Base-by-base conservation (phyloP, 2,113 vertebrate species). In the Poecile atricapillus region DNA sequence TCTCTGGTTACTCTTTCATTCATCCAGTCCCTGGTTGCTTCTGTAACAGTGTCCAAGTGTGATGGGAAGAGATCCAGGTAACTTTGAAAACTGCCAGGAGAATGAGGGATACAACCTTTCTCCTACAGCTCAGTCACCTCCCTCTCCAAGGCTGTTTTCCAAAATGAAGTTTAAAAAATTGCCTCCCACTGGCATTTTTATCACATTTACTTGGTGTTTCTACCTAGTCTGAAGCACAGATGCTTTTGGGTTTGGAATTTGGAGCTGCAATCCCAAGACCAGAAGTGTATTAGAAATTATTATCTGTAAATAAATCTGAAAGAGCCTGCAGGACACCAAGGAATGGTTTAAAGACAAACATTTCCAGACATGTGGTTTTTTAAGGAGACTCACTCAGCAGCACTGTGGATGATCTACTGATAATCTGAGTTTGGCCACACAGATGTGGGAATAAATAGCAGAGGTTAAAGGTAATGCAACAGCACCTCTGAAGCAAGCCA, bases 181-280 rank as follows among this genome's bases (percentile, higher is more conserved):
- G 62, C 74, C 30, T 82, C 49, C n/a, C 39, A 4, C 13, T 5
- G 21, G 27, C 46, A 28, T 30, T 65, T 53, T 19, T 43, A 28
- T 16, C 41, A 31, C 39, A 33, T 20, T 56, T 25, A 4, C 43
- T 68, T 15, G 11, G 33, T 11, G 53, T 11, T 39, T 47, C 28
- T 46, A 37, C 24, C n/a, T 3, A 33, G 4, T 27, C 21, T 1
- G 10, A 39, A 65, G 35, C 73, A 46, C 11, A 18, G 31, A 44
- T 10, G 13, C 9, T 74, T 68, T 46, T 27, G 44, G 21, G 69
- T 87, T 75, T 58, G 65, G 25, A 44, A 60, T 55, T 0, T 9
- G 8, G 21, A 83, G 31, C 0, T 74, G 39, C 31, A 67, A 60
- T 10, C 23, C 18, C 5, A 2, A 91, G 9, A 28, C 7, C 1